Conservation (phyloP, 2,888 invertebrate species). For the Parelbella ahira region DNA sequence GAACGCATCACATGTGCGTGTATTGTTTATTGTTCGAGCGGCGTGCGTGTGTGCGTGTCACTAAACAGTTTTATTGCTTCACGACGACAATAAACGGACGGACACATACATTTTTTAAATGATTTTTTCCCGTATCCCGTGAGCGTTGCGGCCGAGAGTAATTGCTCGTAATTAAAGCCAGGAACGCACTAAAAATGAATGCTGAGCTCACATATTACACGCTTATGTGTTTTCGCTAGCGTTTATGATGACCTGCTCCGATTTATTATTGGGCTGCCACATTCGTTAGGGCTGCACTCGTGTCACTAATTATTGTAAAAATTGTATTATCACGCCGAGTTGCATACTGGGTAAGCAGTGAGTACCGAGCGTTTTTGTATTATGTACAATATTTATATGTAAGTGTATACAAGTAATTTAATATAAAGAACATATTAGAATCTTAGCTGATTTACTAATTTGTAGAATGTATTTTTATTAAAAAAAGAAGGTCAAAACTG, state of each 20-base stretch:
- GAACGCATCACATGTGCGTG: slow-evolving; percentile 45
- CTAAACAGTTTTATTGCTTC: slow-evolving; percentile 67
- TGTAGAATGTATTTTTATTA: no score
- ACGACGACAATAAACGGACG: slow-evolving; percentile 50
- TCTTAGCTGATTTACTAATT: no score
- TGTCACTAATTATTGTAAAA: no score
- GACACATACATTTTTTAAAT: slow-evolving; percentile 28
- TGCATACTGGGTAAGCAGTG: no score
- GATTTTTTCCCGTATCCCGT: slow-evolving; percentile 27
- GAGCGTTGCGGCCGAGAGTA: slow-evolving; percentile 41
- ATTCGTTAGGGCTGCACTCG: not conserved
- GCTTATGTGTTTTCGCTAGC: slow-evolving; percentile 11
- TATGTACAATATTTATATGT: no score
- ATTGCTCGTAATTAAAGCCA: slow-evolving; percentile 48
- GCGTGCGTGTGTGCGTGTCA: slow-evolving; percentile 60
- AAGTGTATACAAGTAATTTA: no score
- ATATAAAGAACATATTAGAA: no score
- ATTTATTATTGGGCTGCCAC: slow-evolving; percentile 2
- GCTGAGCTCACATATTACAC: slow-evolving; percentile 6
- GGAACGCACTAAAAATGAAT: slow-evolving; percentile 33
- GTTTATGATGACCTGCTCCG: slow-evolving; percentile 19
- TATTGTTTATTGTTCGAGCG: slow-evolving; percentile 60
- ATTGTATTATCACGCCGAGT: no score
- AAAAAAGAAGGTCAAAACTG: no score
- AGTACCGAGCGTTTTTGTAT: no score